Base-by-base conservation (phyloP, 2,888 invertebrate genomes). In the Vesta saturnalis region DNA sequence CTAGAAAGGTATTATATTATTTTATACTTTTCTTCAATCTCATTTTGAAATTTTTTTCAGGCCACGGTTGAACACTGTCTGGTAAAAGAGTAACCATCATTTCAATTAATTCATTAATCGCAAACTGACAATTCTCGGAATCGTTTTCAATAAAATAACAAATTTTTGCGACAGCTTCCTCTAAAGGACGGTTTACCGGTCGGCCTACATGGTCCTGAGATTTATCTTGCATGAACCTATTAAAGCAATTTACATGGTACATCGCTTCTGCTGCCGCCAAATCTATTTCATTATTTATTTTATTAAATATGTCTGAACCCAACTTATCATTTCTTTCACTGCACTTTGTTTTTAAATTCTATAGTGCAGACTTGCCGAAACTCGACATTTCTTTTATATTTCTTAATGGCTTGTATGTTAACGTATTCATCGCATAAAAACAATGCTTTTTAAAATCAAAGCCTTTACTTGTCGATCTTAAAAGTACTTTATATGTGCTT, bases 41-140 rank as follows among this genome's bases (percentile, higher is more conserved):
- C 21, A 4, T 8, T 6, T 23, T 56, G 18, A 5, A 56, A 22
- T 10, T 56, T n/a, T 56, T 56, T 56, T 56, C 56, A n/a, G 56
- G 21, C 56, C 56, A 56, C 6, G 23, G 56, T 14, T 21, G 5
- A 5, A 22, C 10, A 23, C 18, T 18, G 3, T 21, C 23, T 16
- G 56, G 56, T 23, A 56, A 23, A n/a, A 30, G 30, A 10, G 30
- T 30, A 30, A 30, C 10, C 30, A 30, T 30, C 30, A 30, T 30
- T 30, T 30, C 30, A 30, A 30, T 30, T 30, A 30, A 30, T 10
- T 30, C 30, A 6, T 30, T 30, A 30, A 30, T 30, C 10, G 30
- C 30, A 30, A 30, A 30, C 30, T 30, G 30, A 30, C 30, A 30
- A 30, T 30, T 30, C 30, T 30, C 30, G 30, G 30, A 30, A 30